Conservation (phyloP, 2,888 invertebrate species). For the Chrysotoxum bicinctum region DNA sequence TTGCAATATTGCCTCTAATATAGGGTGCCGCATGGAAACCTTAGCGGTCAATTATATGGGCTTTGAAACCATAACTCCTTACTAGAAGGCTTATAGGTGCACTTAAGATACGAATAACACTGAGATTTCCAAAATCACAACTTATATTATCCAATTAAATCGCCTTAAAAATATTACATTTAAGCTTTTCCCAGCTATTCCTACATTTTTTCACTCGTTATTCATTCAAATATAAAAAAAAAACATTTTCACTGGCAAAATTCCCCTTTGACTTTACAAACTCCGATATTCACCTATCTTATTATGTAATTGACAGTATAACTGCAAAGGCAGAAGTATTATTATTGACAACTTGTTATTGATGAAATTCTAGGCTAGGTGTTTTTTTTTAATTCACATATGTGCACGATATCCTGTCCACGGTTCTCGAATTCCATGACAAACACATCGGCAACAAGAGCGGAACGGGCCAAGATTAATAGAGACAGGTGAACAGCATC, state of each 20-base stretch:
- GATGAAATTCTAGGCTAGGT: slow-evolving; percentile 30
- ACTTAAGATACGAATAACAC: too few species aligned
- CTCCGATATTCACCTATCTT: slow-evolving; percentile 42
- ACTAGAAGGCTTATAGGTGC: too few species aligned
- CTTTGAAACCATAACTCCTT: too few species aligned
- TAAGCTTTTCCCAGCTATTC: too few species aligned
- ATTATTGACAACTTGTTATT: slow-evolving; percentile 53
- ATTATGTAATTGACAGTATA: not conserved
- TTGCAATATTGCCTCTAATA: too few species aligned
- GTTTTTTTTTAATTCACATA: slow-evolving; percentile 33
- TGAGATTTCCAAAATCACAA: too few species aligned
- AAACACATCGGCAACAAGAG: slow-evolving; percentile 31
- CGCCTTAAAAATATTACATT: too few species aligned
- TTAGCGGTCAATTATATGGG: too few species aligned
- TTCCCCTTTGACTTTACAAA: not conserved
- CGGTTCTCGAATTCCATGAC: slow-evolving; percentile 44
- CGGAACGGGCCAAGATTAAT: slow-evolving; percentile 66
- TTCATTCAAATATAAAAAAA: too few species aligned
- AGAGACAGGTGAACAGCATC: slow-evolving; percentile 73
- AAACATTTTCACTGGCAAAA: not conserved
- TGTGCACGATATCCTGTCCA: slow-evolving; percentile 42
- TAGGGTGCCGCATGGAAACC: too few species aligned
- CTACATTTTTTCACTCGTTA: too few species aligned
- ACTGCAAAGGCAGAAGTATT: slow-evolving; percentile 37
- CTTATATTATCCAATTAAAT: too few species aligned